Evolutionary conservation across 2,113 vertebrate genomes (phyloP).

Genomic region (Accipiter virgatus): DNA sequence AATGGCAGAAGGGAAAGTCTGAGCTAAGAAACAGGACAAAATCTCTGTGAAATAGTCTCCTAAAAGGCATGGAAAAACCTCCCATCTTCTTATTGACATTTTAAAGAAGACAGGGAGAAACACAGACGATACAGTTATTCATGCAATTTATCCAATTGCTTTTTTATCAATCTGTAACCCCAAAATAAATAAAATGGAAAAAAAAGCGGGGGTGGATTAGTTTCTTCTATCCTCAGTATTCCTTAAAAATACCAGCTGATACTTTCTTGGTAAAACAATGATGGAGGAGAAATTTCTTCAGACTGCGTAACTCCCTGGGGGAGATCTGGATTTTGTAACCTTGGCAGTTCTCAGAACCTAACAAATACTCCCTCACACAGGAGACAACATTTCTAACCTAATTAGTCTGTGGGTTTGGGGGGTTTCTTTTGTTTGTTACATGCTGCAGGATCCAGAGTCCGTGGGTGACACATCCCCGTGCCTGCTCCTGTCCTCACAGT

Average conservation of each 20-base stretch:
- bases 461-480: rapidly evolving
- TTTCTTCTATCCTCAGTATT: background rate
- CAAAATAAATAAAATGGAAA: background rate
- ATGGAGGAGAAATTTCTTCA: background rate
- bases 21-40: slow-evolving; percentile 21
- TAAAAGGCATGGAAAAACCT: slow-evolving; percentile 19
- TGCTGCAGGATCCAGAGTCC: background rate
- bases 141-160: background rate
- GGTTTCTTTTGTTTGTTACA: background rate
- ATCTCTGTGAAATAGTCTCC: slow-evolving; percentile 45
- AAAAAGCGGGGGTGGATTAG: background rate
- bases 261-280: background rate
- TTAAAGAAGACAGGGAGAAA: background rate
- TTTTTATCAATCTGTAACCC: background rate
- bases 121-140: background rate
- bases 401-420: background rate
- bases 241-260: background rate
- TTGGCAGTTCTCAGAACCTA: background rate
- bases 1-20: slow-evolving; percentile 10
- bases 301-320: background rate
- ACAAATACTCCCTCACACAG: background rate
- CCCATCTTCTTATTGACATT: background rate
- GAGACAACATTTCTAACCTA: background rate
- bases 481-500: background rate
- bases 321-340: background rate